Evolutionary conservation across 2,888 invertebrate genomes (phyloP), one percentile per base, ranked within the genome.

Genomic region (Agrochola circellaris): DNA sequence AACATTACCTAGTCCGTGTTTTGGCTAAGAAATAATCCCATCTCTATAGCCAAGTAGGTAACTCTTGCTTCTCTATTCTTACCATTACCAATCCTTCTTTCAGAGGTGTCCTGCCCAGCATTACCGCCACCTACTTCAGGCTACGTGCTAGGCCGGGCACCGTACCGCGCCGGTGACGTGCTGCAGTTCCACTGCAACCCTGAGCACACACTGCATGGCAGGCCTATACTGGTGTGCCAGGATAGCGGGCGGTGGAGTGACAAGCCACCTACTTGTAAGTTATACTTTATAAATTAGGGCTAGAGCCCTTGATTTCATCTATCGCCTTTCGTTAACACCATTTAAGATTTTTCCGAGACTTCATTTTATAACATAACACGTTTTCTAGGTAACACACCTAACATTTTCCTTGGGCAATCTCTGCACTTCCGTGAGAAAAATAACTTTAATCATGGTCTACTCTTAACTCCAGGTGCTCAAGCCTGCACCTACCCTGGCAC

Each of bases 401-500:
- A 54, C 23, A 54, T 54, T 2, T 23, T 54, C 3, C 54, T 9
- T 4, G 11, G 23, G 54, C 23, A 23, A 23, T 54, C 4, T 34
- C 5, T 34, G 34, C 34, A 34, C 6, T 45, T 66, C 26, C 7
- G 2, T 9, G 26, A 42, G 20, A 17, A 26, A 45, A 26, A 17
- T 45, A 30, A 26, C 13, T 56, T 26, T 15, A 58, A 15, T 2
- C 26, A 54, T 34, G 9, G 13, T 66, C 45, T 69, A 15, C 30
- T 68, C 45, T 38, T 38, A 9, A 38, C 9, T 15, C 2, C 90
- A 98, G 98, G 98, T 95, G 97, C 98, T 48, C 97, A 98, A 95
- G 98, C 98, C 0, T 99, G 98, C 93, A 98, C 98, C 0, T 99
- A 98, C 93, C 98, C 98, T 0, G 98, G 98, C 51, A 98, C 98